These are phyloP conservation scores for Montipora foliosa DNA, from an alignment of 64 coral and sea anemone genomes.

Conservation along the genomic window DNA sequence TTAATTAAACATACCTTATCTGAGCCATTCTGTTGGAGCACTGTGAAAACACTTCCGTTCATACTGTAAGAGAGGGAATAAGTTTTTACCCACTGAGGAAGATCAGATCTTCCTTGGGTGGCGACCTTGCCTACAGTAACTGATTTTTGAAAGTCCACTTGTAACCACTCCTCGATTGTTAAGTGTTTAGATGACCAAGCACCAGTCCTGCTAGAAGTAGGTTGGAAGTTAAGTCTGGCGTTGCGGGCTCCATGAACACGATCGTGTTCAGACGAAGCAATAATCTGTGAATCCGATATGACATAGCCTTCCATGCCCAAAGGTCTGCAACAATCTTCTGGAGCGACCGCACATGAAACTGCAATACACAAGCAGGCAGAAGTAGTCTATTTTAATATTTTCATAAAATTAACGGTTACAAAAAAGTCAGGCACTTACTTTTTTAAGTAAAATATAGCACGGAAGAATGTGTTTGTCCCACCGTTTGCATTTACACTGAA, in stretches of 20 bases:
- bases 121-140: not conserved
- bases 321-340: not conserved
- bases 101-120: not conserved
- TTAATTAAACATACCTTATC: not conserved
- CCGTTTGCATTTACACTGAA: too few species aligned
- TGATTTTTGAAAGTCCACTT: not conserved
- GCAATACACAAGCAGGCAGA: too few species aligned
- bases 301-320: slow-evolving; percentile 66
- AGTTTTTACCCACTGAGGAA: not conserved
- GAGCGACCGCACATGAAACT: not conserved
- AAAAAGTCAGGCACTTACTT: too few species aligned
- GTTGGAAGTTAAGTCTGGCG: slow-evolving; percentile 58
- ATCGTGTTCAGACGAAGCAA: slow-evolving; percentile 58
- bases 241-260: slow-evolving; percentile 27
- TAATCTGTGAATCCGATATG: slow-evolving; percentile 70
- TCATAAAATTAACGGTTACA: too few species aligned
- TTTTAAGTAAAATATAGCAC: too few species aligned
- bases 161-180: slow-evolving; percentile 67
- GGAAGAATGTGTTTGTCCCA: too few species aligned
- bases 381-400: too few species aligned
- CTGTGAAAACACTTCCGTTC: not conserved
- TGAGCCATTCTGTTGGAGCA: not conserved
- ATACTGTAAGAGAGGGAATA: not conserved
- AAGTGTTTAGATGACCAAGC: slow-evolving; percentile 58
- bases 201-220: not conserved